These are phyloP conservation scores for Pristiophorus japonicus DNA, from an alignment of 2,113 vertebrate genomes.

Conservation along the genomic window DNA sequence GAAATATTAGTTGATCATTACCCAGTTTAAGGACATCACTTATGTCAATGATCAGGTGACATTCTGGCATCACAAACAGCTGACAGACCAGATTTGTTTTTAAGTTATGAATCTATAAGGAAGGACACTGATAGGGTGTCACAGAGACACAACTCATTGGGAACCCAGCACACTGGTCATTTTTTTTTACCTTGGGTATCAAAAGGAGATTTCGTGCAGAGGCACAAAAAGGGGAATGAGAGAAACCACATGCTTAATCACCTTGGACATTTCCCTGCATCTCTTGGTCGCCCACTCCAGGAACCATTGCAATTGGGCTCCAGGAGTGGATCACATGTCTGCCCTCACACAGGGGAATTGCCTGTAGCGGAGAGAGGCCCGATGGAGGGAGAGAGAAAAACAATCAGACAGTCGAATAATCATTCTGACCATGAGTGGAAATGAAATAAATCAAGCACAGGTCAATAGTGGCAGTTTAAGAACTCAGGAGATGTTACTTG, in stretches of 20 bases:
- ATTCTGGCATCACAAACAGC: neutral
- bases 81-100: neutral
- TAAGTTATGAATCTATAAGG: neutral
- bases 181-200: neutral
- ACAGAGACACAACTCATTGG: neutral
- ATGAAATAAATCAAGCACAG: neutral
- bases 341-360: neutral
- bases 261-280: too few relatives aligned
- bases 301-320: neutral
- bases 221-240: neutral
- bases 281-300: neutral
- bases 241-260: neutral
- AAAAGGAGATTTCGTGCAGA: neutral
- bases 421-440: neutral
- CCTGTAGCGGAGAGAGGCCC: neutral
- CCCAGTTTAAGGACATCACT: neutral
- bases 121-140: neutral
- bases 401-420: neutral
- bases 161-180: too few relatives aligned
- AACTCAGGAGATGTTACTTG: neutral
- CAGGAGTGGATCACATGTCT: neutral
- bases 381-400: too few relatives aligned
- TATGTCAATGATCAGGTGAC: neutral
- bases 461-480: neutral
- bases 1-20: neutral